These are phyloP conservation scores for Heterodera schachtii DNA, from an alignment of 1,140 invertebrate species.

Conservation along the genomic window DNA sequence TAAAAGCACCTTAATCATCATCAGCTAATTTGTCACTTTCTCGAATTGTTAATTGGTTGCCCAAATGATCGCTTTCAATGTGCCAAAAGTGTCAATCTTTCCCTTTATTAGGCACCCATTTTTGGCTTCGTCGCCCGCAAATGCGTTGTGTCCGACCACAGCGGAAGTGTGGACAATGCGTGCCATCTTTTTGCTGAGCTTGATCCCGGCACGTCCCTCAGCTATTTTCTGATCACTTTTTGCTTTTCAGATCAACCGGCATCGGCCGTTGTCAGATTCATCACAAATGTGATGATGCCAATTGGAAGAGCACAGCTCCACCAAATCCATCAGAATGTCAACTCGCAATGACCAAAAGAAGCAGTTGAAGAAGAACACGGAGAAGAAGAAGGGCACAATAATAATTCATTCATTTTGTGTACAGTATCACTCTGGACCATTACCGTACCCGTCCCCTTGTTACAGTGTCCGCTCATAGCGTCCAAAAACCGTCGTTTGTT, in stretches of 20 bases:
- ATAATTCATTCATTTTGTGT: no score
- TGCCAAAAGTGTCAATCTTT: not conserved
- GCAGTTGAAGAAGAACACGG: no score
- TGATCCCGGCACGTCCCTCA: slow-evolving; percentile 71
- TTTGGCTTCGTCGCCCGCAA: slow-evolving; percentile 93
- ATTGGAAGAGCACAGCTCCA: slow-evolving; percentile 44
- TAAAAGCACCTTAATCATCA: not conserved
- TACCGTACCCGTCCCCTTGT: not conserved
- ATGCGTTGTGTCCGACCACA: slow-evolving; percentile 75
- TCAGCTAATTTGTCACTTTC: no score
- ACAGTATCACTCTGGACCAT: not conserved
- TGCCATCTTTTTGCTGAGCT: slow-evolving; percentile 94
- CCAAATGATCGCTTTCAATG: no score
- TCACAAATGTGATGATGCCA: slow-evolving; percentile 81
- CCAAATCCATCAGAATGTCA: slow-evolving; percentile 31
- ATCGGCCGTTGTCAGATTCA: slow-evolving; percentile 90
- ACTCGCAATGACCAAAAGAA: not conserved
- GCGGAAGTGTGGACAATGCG: slow-evolving; percentile 73
- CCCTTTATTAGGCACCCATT: slow-evolving; percentile 56
- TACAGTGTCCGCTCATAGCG: not conserved
- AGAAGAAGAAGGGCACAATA: not conserved
- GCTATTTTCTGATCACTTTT: not conserved
- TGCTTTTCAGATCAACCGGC: slow-evolving; percentile 79
- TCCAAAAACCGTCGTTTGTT: not conserved
- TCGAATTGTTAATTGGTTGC: no score